Conservation (phyloP, 2,113 vertebrate genomes). For the Syngnathus scovelli region DNA sequence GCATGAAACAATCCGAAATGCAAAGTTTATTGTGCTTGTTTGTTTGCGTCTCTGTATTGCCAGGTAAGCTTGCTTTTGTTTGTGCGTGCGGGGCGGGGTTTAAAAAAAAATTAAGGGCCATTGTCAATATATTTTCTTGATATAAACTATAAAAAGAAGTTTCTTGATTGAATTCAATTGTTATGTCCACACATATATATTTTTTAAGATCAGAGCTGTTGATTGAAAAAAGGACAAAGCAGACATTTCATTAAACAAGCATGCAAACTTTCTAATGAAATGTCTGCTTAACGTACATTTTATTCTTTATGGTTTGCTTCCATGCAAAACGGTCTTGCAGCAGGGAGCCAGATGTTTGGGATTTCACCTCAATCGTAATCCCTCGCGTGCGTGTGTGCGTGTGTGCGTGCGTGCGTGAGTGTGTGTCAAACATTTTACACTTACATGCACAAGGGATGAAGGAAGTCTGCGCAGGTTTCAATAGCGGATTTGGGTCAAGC, state of each 20-base stretch:
- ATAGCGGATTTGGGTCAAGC: background rate
- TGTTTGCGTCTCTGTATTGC: constrained; percentile 41
- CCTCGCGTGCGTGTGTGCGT: constrained; percentile 9
- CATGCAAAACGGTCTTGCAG: background rate
- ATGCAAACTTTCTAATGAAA: background rate
- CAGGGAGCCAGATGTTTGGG: constrained; percentile 33
- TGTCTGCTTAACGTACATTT: background rate
- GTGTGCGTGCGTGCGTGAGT: background rate
- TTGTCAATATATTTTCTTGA: too few species aligned
- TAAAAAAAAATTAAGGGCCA: background rate
- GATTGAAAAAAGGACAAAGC: too few species aligned
- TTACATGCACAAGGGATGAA: background rate
- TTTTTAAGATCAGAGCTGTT: too few species aligned
- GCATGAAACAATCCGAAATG: constrained; percentile 47
- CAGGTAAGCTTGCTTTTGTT: constrained; percentile 46
- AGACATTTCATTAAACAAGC: background rate
- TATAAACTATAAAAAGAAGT: too few species aligned
- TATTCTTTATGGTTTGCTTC: background rate
- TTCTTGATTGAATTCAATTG: too few species aligned
- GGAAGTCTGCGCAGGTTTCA: background rate
- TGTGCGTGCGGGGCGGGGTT: background rate
- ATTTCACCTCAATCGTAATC: constrained; percentile 46
- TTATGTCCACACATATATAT: too few species aligned
- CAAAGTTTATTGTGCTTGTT: constrained; percentile 31
- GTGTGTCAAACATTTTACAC: background rate